Percentiles rank a stretch among this genome's conserved stretches.
These are phyloP conservation scores for Acheta domesticus DNA, from an alignment of 2,888 invertebrate genomes.

Conservation along the genomic window DNA sequence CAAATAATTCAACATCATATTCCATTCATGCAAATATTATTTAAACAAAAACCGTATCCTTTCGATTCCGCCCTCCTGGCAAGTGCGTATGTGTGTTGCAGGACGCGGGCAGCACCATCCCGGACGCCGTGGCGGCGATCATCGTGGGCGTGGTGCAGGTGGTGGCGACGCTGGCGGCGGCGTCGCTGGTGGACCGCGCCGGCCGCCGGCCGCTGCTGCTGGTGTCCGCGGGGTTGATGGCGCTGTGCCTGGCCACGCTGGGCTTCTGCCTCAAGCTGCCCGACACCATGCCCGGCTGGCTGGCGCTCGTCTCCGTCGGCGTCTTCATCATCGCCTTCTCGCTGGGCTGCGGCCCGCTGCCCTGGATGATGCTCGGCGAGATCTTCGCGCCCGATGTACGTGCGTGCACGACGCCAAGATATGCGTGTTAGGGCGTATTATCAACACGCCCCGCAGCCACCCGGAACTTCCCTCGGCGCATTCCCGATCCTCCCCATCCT, in stretches of 20 bases:
- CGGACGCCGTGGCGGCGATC: background rate
- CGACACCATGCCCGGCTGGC: constrained; percentile 53
- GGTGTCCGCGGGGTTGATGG: constrained; percentile 72
- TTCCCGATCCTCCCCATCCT: too few species aligned
- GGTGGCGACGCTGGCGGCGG: constrained; percentile 64
- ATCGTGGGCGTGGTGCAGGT: constrained; percentile 46
- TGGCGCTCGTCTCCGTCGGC: constrained; percentile 53
- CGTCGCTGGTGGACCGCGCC: constrained; percentile 70
- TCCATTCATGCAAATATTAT: too few species aligned
- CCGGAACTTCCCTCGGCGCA: too few species aligned
- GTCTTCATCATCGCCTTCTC: constrained; percentile 1
- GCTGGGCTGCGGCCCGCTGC: background rate
- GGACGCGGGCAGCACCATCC: background rate
- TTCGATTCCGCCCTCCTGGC: too few species aligned
- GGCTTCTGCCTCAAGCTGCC: constrained; percentile 68
- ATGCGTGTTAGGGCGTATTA: too few species aligned
- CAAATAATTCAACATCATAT: too few species aligned
- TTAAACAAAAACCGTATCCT: too few species aligned
- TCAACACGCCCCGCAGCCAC: too few species aligned
- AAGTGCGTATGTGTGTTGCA: background rate
- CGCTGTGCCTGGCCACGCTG: constrained; percentile 62
- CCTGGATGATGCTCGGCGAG: background rate
- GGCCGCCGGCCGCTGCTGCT: constrained; percentile 75
- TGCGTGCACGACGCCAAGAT: background rate
- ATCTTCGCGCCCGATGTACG: background rate